A percentile compares a stretch with the other conserved stretches of the same genome.
These are phyloP conservation scores for Acropternis orthonyx DNA, from an alignment of 2,797 vertebrate species.

Conservation along the genomic window DNA sequence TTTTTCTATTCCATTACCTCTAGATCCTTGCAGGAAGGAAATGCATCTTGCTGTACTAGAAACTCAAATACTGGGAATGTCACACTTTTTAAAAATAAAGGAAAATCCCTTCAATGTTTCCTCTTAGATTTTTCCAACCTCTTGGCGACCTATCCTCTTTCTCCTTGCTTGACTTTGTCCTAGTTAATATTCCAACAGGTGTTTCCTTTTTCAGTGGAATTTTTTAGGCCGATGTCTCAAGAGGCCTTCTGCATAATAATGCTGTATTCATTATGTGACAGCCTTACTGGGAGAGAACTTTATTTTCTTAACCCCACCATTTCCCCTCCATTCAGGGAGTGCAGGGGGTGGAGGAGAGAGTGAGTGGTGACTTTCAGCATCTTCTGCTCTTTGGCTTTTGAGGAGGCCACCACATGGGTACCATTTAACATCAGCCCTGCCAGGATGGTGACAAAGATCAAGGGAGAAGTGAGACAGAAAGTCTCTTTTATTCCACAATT, in stretches of 20 bases:
- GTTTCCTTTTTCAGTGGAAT: constrained; percentile 69
- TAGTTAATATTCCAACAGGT: constrained; percentile 72
- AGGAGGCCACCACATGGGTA: neutral
- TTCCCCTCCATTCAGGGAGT: constrained; percentile 20
- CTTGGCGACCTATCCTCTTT: constrained; percentile 54
- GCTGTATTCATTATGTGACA: constrained; percentile 41
- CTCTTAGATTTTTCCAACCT: neutral
- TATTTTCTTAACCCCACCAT: constrained; percentile 69
- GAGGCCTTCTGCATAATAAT: constrained; percentile 61
- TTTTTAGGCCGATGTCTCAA: constrained; percentile 54
- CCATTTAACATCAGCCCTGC: neutral
- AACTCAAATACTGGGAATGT: neutral
- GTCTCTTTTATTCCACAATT: neutral
- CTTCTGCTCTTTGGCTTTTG: neutral
- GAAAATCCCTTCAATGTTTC: constrained; percentile 7
- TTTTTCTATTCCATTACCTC: neutral
- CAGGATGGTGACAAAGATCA: neutral
- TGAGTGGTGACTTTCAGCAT: neutral
- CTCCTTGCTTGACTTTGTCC: constrained; percentile 70
- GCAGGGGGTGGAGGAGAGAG: neutral
- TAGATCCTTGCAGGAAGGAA: neutral
- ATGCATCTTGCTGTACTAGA: neutral
- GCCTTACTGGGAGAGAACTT: constrained; percentile 40
- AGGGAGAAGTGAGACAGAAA: neutral
- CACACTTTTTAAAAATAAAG: neutral